Conservation (phyloP, 2,797 vertebrate genomes). For the Orestias chungarensis region DNA sequence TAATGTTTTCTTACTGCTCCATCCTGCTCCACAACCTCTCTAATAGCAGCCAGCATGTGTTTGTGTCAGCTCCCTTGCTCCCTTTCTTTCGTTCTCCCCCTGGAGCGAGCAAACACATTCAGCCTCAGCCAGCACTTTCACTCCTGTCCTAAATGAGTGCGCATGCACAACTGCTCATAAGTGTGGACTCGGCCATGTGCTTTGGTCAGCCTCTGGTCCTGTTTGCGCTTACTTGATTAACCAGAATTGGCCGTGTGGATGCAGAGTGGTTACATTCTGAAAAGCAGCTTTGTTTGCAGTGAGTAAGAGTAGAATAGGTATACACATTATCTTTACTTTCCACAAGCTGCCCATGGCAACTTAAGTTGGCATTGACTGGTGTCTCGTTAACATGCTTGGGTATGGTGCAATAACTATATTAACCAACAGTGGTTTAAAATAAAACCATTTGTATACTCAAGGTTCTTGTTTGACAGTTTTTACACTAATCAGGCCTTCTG, state of each 20-base stretch:
- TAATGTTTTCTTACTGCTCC: conserved; percentile 70
- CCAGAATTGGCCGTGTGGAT: conserved; percentile 39
- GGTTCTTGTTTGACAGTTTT: conserved; percentile 26
- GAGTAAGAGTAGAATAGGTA: conserved; percentile 37
- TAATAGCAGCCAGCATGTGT: conserved; percentile 82
- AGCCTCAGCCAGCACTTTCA: conserved; percentile 64
- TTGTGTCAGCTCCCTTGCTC: conserved; percentile 78
- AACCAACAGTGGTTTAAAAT: conserved; percentile 38
- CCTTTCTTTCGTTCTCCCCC: conserved; percentile 70
- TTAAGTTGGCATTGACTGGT: conserved; percentile 44
- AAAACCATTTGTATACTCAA: conserved; percentile 27
- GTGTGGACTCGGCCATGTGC: conserved; percentile 67
- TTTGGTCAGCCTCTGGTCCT: conserved; percentile 57
- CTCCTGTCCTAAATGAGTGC: conserved; percentile 33
- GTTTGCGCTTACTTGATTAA: conserved; percentile 55
- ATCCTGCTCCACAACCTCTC: conserved; percentile 68
- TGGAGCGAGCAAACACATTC: conserved; percentile 72
- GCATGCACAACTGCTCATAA: conserved; percentile 36
- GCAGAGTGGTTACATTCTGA: conserved; percentile 29
- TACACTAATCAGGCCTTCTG: conserved; percentile 19
- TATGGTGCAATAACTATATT: conserved; percentile 61
- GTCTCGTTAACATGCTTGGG: conserved; percentile 40
- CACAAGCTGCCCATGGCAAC: conserved; percentile 32
- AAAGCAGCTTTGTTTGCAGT: conserved; percentile 50
- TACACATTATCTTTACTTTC: conserved; percentile 34